Evolutionary conservation across 2,797 vertebrate species (phyloP).

Genomic region (Dermochelys coriacea): DNA sequence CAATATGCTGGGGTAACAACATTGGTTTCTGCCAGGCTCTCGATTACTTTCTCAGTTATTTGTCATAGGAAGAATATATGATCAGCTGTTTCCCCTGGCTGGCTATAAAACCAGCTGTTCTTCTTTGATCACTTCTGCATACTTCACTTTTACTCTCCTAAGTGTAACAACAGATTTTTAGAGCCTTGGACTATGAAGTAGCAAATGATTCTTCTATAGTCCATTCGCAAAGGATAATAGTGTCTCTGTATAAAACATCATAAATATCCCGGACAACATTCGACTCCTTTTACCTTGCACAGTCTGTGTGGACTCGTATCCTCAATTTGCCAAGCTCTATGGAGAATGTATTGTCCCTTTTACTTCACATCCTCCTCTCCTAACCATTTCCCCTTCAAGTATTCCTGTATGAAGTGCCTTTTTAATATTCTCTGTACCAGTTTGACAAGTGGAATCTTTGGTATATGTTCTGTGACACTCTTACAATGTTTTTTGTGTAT

Average conservation of each 20-base stretch:
- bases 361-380: background rate
- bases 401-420: background rate
- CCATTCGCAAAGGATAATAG: constrained; percentile 64
- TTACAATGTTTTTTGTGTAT: background rate
- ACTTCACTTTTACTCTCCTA: constrained; percentile 73
- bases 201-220: constrained; percentile 65
- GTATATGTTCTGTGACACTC: background rate
- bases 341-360: background rate
- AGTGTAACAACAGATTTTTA: constrained; percentile 66
- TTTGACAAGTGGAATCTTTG: background rate
- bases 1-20: constrained; percentile 80
- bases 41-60: constrained; percentile 78
- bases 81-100: constrained; percentile 75
- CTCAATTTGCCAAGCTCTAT: constrained; percentile 26
- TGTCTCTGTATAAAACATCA: constrained; percentile 55
- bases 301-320: background rate
- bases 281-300: constrained; percentile 39
- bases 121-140: constrained; percentile 78
- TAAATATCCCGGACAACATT: constrained; percentile 67
- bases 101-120: constrained; percentile 71
- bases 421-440: background rate
- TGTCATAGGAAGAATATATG: constrained; percentile 77
- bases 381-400: background rate
- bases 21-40: constrained; percentile 75
- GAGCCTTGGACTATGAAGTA: constrained; percentile 57